phyloP scores from a whole-genome alignment of 2,113 vertebrate genomes.

The Nycticorax nycticorax region DNA sequence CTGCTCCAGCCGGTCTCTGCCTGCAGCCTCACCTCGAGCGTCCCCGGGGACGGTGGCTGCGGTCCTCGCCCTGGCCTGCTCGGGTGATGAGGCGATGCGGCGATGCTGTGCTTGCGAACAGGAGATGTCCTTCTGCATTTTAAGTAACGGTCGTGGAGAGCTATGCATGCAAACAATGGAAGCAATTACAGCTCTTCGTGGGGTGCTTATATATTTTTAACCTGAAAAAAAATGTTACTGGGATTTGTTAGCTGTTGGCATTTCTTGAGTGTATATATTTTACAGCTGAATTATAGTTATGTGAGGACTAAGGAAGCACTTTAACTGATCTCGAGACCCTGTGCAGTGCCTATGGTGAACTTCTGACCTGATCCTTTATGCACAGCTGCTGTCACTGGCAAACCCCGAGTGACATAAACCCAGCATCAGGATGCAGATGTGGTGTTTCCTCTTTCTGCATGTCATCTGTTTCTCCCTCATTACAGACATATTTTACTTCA shows the following conservation, averaged over 20 bases:
- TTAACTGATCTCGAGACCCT: fast-evolving
- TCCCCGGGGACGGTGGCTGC: not conserved
- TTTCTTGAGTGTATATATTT: not conserved
- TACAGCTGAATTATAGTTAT: not conserved
- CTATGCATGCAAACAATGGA: fast-evolving
- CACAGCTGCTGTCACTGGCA: fast-evolving
- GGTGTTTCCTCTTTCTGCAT: fast-evolving
- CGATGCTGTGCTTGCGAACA: not conserved
- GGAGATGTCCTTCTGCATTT: not conserved
- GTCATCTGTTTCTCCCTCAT: not conserved
- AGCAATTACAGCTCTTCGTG: not conserved
- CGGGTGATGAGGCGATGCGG: not conserved
- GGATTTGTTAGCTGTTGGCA: not conserved
- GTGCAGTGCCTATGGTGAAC: fast-evolving
- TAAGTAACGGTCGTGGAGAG: fast-evolving
- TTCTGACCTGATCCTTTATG: fast-evolving
- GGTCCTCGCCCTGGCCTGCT: fast-evolving
- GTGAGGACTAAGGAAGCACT: fast-evolving
- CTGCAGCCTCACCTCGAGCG: not conserved
- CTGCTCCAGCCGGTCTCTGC: not conserved
- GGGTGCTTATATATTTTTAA: not conserved
- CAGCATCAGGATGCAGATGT: fast-evolving
- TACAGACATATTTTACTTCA: fast-evolving
- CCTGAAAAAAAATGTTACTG: too few relatives aligned
- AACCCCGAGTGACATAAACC: fast-evolving